Conservation (phyloP, 1,140 invertebrate genomes). For the Sminthurinus signatus region DNA sequence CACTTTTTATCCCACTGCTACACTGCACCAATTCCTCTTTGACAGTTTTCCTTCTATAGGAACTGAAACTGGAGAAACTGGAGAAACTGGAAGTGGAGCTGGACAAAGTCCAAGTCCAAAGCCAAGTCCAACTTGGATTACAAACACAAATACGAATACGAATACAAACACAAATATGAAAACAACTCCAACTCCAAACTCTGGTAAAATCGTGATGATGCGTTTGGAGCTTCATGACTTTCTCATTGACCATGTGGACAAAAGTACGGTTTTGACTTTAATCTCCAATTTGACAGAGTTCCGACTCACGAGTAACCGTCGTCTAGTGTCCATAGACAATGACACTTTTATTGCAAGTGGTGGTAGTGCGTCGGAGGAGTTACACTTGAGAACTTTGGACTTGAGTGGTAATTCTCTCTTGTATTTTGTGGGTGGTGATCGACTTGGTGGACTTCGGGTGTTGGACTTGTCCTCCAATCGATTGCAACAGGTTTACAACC, state of each 20-base stretch:
- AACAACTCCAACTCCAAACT: too few species aligned
- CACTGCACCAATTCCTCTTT: too few species aligned
- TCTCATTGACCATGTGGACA: conserved; percentile 14
- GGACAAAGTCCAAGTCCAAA: too few species aligned
- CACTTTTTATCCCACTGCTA: neutral
- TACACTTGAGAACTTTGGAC: conserved; percentile 29
- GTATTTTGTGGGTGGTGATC: conserved; percentile 28
- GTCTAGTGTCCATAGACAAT: conserved; percentile 27
- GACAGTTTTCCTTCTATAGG: too few species aligned
- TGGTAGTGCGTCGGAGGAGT: neutral
- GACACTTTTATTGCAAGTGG: conserved; percentile 18
- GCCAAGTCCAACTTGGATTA: too few species aligned
- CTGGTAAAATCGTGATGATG: neutral
- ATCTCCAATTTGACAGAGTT: conserved; percentile 30
- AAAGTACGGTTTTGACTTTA: conserved; percentile 12
- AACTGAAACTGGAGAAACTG: too few species aligned
- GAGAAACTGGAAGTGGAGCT: too few species aligned
- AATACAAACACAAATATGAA: too few species aligned
- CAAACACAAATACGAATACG: too few species aligned
- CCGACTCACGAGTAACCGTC: conserved; percentile 19
- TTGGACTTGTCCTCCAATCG: conserved; percentile 49
- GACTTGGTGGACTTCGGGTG: conserved; percentile 44
- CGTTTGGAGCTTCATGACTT: conserved; percentile 33
- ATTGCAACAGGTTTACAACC: conserved; percentile 44
- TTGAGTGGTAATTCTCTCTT: conserved; percentile 34